These are phyloP conservation scores for Cacoxenus indagator DNA, from an alignment of 2,888 invertebrate species.

Conservation along the genomic window DNA sequence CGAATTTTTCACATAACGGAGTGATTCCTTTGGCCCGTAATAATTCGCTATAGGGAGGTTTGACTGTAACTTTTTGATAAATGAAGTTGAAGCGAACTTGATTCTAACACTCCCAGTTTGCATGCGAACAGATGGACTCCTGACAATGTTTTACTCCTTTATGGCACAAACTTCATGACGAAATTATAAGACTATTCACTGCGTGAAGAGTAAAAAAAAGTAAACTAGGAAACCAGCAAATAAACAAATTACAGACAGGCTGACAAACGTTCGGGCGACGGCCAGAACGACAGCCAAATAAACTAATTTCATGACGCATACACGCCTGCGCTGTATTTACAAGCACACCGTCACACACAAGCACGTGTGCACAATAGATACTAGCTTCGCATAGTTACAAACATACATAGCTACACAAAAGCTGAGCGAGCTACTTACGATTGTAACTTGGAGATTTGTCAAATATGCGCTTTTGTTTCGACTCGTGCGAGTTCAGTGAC, in stretches of 20 bases:
- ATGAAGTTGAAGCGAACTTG: too few relatives aligned
- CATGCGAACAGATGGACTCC: too few relatives aligned
- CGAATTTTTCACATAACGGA: too few relatives aligned
- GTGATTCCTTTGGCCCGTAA: too few relatives aligned
- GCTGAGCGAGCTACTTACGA: conserved; percentile 55
- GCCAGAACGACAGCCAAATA: conserved; percentile 50
- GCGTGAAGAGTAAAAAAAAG: neutral
- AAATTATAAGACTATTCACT: too few relatives aligned
- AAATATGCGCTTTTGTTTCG: conserved; percentile 55
- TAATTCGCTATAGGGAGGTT: too few relatives aligned
- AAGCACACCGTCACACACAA: conserved; percentile 15
- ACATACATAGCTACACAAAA: neutral
- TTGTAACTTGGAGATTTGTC: conserved; percentile 53
- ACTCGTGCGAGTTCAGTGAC: conserved; percentile 51
- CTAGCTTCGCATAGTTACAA: neutral
- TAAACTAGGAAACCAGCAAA: conserved; percentile 30
- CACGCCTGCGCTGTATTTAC: conserved; percentile 56
- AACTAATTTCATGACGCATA: conserved; percentile 64
- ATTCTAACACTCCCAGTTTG: too few relatives aligned
- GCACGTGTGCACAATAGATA: conserved; percentile 1
- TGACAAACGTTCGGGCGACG: conserved; percentile 30
- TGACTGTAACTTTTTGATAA: too few relatives aligned
- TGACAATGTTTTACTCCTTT: too few relatives aligned
- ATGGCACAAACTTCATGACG: too few relatives aligned
- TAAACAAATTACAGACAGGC: conserved; percentile 34